Evolutionary conservation across 2,888 invertebrate genomes (phyloP).

Genomic region (Drosophila kanekoi): DNA sequence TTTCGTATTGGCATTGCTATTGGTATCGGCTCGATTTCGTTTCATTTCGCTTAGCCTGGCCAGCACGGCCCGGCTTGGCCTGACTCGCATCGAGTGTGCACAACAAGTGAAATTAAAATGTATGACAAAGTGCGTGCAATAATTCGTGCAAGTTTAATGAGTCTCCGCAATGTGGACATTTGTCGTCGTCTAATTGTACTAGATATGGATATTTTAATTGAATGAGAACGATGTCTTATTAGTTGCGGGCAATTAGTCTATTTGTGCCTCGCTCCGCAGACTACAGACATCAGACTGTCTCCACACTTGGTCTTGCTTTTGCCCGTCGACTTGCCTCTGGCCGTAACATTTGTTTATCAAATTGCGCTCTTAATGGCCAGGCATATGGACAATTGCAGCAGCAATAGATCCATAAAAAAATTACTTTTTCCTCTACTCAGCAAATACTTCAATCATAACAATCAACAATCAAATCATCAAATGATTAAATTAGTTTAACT

Average conservation of each 20-base stretch:
- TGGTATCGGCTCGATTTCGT: constrained; percentile 52
- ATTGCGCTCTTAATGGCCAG: constrained; percentile 15
- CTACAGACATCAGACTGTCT: constrained; percentile 13
- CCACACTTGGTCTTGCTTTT: constrained; percentile 40
- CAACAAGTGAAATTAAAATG: constrained; percentile 83
- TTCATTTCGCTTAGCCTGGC: constrained; percentile 26
- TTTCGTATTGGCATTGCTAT: constrained; percentile 16
- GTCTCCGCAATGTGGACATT: constrained; percentile 77
- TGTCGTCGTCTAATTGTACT: constrained; percentile 82
- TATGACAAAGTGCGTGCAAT: constrained; percentile 84
- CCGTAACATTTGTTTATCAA: constrained; percentile 47
- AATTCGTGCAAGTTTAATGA: constrained; percentile 83
- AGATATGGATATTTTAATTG: constrained; percentile 84
- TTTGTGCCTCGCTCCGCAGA: constrained; percentile 47
- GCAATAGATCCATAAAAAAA: not conserved
- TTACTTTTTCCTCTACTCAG: too few relatives aligned
- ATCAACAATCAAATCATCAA: too few relatives aligned
- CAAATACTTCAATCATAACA: too few relatives aligned
- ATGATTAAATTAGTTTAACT: too few relatives aligned
- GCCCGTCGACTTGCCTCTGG: constrained; percentile 17
- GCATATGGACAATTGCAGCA: constrained; percentile 24
- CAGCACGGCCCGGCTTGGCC: not conserved
- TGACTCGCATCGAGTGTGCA: constrained; percentile 21
- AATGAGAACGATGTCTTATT: constrained; percentile 81
- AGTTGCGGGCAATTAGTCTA: constrained; percentile 76